Evolutionary conservation across 2,113 vertebrate genomes (phyloP), one percentile per base, ranked within the genome.

Genomic region (Argyrosomus japonicus): DNA sequence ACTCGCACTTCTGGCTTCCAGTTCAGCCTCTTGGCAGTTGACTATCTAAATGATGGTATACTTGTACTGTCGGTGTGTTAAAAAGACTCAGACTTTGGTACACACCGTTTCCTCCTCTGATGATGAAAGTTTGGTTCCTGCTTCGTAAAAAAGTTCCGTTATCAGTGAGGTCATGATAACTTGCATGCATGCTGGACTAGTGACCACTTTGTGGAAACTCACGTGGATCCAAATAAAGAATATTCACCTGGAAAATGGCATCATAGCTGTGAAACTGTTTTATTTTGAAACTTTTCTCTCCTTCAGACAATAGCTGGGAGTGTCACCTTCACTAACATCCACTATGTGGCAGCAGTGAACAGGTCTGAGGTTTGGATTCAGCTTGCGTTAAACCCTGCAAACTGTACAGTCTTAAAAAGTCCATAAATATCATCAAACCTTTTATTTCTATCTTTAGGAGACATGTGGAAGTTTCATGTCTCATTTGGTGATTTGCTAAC

Each of bases 281-380:
- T 23, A 50, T 70, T 79, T 51, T 40, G 21, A 69, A 25, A 15
- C 1, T 19, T 11, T 15, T 13, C 43, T 36, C 19, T 1, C 2
- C 12, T 19, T 4, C n/a, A 29, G 11, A 15, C 10, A n/a, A 0
- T 19, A 11, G 5, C 47, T n/a, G n/a, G 7, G 13, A 51, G 25
- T 2, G 15, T 51, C 27, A 69, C 13, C 10, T 83, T n/a, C 51
- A 11, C 36, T 23, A 53, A 18, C 15, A 18, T 71, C 91, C 92
- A 84, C 87, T 69, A 27, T 0, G 68, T 69, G 90, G 89, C 86
- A 93, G 86, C 85, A 90, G 54, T 1, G 17, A 58, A 29, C 76
- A 82, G 12, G 13, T 43, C 43, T 60, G 23, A 53, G 2, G 21
- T 61, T 27, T 54, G 10, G 23, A n/a, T 23, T 47, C 13, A 45